phyloP scores from a whole-genome alignment of 2,888 invertebrate species.

The Euclidia mi region DNA sequence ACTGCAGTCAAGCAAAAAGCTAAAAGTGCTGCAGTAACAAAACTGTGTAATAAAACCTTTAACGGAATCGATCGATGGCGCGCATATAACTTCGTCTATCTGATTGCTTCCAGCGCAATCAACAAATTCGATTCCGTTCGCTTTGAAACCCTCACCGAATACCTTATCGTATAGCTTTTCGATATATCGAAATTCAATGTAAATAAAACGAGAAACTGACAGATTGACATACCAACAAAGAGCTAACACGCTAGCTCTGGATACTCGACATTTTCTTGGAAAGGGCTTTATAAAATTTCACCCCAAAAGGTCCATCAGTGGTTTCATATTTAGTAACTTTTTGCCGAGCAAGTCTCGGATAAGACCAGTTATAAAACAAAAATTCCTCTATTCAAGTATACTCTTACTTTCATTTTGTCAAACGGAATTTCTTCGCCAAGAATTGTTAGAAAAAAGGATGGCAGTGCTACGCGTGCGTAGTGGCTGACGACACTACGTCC shows the following conservation, averaged over 20 bases:
- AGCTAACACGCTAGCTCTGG: too few relatives aligned
- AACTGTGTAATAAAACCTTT: background rate
- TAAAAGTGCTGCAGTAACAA: background rate
- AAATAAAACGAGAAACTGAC: too few relatives aligned
- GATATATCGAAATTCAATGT: too few relatives aligned
- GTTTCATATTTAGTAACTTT: too few relatives aligned
- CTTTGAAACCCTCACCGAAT: conserved; percentile 43
- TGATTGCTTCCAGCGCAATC: conserved; percentile 63
- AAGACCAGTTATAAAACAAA: conserved; percentile 28
- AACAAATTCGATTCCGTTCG: conserved; percentile 63
- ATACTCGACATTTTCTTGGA: too few relatives aligned
- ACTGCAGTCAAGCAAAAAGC: too few relatives aligned
- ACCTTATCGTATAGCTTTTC: conserved; percentile 21
- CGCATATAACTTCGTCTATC: conserved; percentile 39
- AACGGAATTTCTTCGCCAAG: conserved; percentile 54
- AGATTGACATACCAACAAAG: too few relatives aligned
- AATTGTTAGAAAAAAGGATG: conserved; percentile 52
- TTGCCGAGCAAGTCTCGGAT: conserved; percentile 4
- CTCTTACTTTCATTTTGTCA: conserved; percentile 59
- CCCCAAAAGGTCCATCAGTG: too few relatives aligned
- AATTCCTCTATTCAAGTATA: conserved; percentile 40
- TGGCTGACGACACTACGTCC: conserved; percentile 56
- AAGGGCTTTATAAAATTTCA: too few relatives aligned
- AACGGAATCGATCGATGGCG: conserved; percentile 1
- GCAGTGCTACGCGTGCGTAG: conserved; percentile 38